phyloP scores from a whole-genome alignment of 2,113 vertebrate genomes.

The Acrocephalus arundinaceus region DNA sequence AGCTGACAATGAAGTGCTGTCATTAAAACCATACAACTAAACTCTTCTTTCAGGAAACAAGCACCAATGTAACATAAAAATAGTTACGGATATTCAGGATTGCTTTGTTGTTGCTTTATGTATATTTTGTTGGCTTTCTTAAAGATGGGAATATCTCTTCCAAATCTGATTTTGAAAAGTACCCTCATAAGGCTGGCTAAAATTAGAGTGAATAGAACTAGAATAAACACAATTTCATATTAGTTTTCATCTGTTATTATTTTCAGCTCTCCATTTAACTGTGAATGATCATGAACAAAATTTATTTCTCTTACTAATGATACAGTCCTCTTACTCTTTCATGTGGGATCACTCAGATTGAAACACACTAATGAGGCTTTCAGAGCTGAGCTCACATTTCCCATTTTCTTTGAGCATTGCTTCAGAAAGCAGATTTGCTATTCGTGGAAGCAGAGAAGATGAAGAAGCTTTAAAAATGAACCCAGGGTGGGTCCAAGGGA shows the following conservation, averaged over 20 bases:
- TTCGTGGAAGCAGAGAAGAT: not conserved
- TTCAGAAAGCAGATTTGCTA: constrained; percentile 28
- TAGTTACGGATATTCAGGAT: constrained; percentile 7
- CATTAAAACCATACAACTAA: not conserved
- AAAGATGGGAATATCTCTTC: constrained; percentile 51
- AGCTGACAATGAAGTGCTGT: not conserved
- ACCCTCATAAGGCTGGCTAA: constrained; percentile 23
- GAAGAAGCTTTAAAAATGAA: not conserved
- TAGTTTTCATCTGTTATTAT: constrained; percentile 51
- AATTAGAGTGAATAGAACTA: constrained; percentile 52
- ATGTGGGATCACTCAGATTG: constrained; percentile 38
- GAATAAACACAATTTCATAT: constrained; percentile 52
- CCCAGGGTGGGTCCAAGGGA: not conserved
- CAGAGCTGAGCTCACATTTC: constrained; percentile 23
- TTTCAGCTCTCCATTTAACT: constrained; percentile 49
- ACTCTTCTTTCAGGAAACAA: constrained; percentile 16
- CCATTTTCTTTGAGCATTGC: constrained; percentile 24
- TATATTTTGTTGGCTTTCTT: constrained; percentile 46
- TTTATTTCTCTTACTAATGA: constrained; percentile 50
- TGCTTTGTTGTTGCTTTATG: not conserved
- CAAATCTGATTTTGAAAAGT: constrained; percentile 20
- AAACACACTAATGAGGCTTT: constrained; percentile 58
- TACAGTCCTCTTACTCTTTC: constrained; percentile 21
- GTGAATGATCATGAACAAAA: constrained; percentile 21
- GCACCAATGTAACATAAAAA: not conserved